A percentile compares a stretch with the other conserved stretches of the same genome.
Evolutionary conservation across 2,113 vertebrate species (phyloP).

Genomic region (Triplophysa tibetana): DNA sequence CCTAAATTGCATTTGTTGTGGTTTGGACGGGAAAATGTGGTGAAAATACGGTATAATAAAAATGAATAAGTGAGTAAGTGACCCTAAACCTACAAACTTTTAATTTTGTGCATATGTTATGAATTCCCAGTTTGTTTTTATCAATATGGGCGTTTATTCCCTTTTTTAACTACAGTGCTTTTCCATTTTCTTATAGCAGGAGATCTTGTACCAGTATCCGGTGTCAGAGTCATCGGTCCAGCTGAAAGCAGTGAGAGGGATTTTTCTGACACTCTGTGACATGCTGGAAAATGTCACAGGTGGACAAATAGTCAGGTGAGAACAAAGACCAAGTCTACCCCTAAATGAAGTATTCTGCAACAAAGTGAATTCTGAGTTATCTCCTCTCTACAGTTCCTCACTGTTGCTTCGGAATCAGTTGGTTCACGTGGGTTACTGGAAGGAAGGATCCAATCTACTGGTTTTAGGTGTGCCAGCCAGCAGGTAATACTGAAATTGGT

Average conservation of each 20-base stretch:
- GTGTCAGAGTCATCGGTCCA: slow-evolving; percentile 84
- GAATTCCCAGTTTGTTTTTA: no score
- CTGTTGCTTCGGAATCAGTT: slow-evolving; percentile 84
- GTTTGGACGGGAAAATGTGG: no score
- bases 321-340: not conserved
- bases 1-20: slow-evolving; percentile 20
- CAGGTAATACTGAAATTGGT: slow-evolving; percentile 70
- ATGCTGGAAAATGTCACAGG: slow-evolving; percentile 93
- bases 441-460: slow-evolving; percentile 85
- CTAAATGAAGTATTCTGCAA: no score
- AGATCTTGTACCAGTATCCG: slow-evolving; percentile 94
- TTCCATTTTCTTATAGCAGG: slow-evolving; percentile 78
- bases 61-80: no score
- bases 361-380: not conserved
- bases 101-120: not conserved
- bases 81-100: no score
- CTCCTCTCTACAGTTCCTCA: slow-evolving; percentile 60
- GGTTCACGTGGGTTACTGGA: slow-evolving; percentile 94
- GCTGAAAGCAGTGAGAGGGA: slow-evolving; percentile 89
- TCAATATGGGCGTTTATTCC: not conserved
- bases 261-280: slow-evolving; percentile 95
- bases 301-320: slow-evolving; percentile 87
- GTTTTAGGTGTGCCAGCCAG: slow-evolving; percentile 89
- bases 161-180: not conserved
- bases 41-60: no score